Evolutionary conservation across 1,140 invertebrate species (phyloP).

Genomic region (Drosophila melanica): DNA sequence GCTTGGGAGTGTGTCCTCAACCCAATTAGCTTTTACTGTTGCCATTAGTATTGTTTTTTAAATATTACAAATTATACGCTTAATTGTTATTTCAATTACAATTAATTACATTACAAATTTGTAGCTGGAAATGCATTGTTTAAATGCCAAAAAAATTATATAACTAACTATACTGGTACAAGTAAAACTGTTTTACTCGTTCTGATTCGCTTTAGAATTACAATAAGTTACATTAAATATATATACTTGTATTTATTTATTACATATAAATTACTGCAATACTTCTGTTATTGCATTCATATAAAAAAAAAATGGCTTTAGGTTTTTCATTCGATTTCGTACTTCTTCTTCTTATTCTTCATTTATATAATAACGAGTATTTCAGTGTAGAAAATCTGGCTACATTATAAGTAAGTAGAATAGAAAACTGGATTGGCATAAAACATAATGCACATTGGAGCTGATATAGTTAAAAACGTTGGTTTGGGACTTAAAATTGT

Average conservation of each 20-base stretch:
- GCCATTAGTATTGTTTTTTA: slow-evolving; percentile 24
- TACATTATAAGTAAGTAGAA: slow-evolving; percentile 41
- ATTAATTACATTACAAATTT: slow-evolving; percentile 72
- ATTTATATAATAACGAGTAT: slow-evolving; percentile 39
- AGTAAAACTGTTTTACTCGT: slow-evolving; percentile 23
- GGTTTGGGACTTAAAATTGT: slow-evolving; percentile 53
- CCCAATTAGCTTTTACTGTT: slow-evolving; percentile 21
- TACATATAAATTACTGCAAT: slow-evolving; percentile 21
- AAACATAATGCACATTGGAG: slow-evolving; percentile 50
- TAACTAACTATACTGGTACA: slow-evolving; percentile 64
- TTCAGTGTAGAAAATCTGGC: slow-evolving; percentile 67
- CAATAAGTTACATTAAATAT: slow-evolving; percentile 62
- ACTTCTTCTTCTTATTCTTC: background rate
- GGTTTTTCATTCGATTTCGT: slow-evolving; percentile 13
- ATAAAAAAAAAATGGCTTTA: slow-evolving; percentile 54
- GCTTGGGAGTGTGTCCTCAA: slow-evolving; percentile 20
- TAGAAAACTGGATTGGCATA: slow-evolving; percentile 62
- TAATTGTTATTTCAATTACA: slow-evolving; percentile 66
- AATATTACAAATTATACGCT: slow-evolving; percentile 59
- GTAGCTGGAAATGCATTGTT: slow-evolving; percentile 76
- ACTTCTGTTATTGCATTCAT: slow-evolving; percentile 31
- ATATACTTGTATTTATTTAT: slow-evolving; percentile 15
- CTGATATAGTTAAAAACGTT: slow-evolving; percentile 51
- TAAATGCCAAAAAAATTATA: slow-evolving; percentile 76
- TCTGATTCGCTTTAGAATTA: slow-evolving; percentile 63